Conservation (phyloP, 2,888 invertebrate species). For the Idaea straminata region DNA sequence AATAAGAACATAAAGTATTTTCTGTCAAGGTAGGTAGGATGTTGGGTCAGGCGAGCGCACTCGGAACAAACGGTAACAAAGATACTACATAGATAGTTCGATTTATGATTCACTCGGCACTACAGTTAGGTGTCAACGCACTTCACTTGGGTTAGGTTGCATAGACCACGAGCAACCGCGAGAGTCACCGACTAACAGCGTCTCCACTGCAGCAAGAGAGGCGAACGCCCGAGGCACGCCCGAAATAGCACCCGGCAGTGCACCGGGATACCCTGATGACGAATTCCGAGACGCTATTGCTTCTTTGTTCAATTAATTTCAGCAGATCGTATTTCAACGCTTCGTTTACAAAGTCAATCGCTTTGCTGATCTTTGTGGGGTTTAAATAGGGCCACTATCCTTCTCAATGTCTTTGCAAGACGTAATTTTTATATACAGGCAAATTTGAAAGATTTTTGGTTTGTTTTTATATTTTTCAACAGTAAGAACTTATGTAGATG, state of each 20-base stretch:
- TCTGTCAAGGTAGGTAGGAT: conserved; percentile 69
- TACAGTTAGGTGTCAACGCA: conserved; percentile 78
- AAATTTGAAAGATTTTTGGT: not conserved
- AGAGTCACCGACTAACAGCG: conserved; percentile 60
- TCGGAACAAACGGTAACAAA: conserved; percentile 62
- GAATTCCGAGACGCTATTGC: conserved; percentile 50
- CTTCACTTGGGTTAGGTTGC: conserved; percentile 58
- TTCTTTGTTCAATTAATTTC: conserved; percentile 52
- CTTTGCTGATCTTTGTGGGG: not conserved
- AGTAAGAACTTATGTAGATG: conserved; percentile 33
- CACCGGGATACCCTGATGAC: conserved; percentile 68
- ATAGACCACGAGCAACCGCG: conserved; percentile 54
- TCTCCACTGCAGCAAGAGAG: conserved; percentile 59
- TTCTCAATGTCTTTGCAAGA: conserved; percentile 7
- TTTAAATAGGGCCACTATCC: not conserved
- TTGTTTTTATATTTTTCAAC: not conserved
- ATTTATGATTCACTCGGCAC: conserved; percentile 66
- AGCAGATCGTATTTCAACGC: conserved; percentile 35
- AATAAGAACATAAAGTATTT: conserved; percentile 59
- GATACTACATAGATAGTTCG: conserved; percentile 52
- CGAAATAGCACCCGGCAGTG: conserved; percentile 77
- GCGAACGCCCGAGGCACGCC: conserved; percentile 69
- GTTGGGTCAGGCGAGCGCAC: conserved; percentile 54
- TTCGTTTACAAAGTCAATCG: conserved; percentile 9
- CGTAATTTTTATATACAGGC: conserved; percentile 18